A percentile compares a stretch with the other conserved stretches of the same genome.
These are phyloP conservation scores for Kryptolebias ocellatus DNA, from an alignment of 2,797 vertebrate species.

Conservation along the genomic window DNA sequence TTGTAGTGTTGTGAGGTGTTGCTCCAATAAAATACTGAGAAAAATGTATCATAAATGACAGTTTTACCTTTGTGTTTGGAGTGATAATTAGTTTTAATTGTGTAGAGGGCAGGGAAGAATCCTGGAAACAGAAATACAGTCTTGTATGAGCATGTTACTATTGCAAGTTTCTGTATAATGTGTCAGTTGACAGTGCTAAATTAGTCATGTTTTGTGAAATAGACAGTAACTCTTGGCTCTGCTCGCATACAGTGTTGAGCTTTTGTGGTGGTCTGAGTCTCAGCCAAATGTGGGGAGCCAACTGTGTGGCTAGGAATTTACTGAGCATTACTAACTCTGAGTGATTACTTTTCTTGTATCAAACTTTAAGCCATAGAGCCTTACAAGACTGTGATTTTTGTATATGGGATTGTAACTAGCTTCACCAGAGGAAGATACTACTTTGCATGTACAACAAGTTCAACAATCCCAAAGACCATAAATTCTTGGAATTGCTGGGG, in stretches of 20 bases:
- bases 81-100: too few species aligned
- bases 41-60: too few species aligned
- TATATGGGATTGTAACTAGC: neutral
- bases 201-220: neutral
- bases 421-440: slow-evolving; percentile 15
- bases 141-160: neutral
- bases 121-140: neutral
- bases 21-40: too few species aligned
- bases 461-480: neutral
- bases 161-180: neutral
- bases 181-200: slow-evolving; percentile 8
- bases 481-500: neutral
- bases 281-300: slow-evolving; percentile 1
- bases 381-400: neutral
- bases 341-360: slow-evolving; percentile 21
- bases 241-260: slow-evolving; percentile 6
- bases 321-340: neutral
- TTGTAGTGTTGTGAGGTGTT: too few species aligned
- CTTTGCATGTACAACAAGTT: neutral
- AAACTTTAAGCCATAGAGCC: slow-evolving; percentile 19
- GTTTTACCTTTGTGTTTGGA: too few species aligned
- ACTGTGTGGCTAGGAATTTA: slow-evolving; percentile 22
- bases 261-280: slow-evolving; percentile 16
- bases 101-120: neutral
- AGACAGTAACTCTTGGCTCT: neutral